Conservation (phyloP, 2,113 vertebrate genomes). For the Notothenia coriiceps region DNA sequence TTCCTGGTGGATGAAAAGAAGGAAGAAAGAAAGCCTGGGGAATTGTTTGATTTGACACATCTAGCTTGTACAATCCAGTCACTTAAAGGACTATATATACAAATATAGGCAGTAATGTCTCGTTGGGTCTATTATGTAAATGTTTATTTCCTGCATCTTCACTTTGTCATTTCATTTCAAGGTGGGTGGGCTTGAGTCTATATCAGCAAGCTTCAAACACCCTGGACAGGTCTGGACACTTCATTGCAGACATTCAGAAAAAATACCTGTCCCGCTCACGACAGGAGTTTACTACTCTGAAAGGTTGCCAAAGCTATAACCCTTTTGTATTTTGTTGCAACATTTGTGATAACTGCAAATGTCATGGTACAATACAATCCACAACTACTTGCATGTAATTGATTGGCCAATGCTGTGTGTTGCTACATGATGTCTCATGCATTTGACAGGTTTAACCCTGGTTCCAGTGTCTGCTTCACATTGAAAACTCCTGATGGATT, state of each 20-base stretch:
- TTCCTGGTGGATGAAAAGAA: neutral
- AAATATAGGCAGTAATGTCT: conserved; percentile 12
- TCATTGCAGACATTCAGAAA: neutral
- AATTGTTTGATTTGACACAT: conserved; percentile 7
- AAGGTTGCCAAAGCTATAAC: neutral
- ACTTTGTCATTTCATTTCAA: neutral
- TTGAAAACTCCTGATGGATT: no score
- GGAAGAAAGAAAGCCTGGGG: neutral
- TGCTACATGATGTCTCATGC: neutral
- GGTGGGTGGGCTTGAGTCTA: conserved; percentile 4
- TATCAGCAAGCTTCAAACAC: neutral
- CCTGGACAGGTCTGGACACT: neutral
- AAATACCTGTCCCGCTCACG: neutral
- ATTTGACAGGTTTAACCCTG: neutral
- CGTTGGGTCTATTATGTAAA: conserved; percentile 7
- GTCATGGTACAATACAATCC: neutral
- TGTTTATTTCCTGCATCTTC: neutral
- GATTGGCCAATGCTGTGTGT: neutral
- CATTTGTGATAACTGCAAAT: neutral
- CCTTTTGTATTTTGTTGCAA: neutral
- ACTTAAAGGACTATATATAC: neutral
- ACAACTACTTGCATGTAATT: neutral
- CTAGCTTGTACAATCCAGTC: conserved; percentile 6
- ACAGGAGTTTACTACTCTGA: neutral
- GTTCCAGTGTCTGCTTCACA: neutral